These are phyloP conservation scores for Antheraea mylitta DNA, from an alignment of 1,140 invertebrate genomes.

Conservation along the genomic window DNA sequence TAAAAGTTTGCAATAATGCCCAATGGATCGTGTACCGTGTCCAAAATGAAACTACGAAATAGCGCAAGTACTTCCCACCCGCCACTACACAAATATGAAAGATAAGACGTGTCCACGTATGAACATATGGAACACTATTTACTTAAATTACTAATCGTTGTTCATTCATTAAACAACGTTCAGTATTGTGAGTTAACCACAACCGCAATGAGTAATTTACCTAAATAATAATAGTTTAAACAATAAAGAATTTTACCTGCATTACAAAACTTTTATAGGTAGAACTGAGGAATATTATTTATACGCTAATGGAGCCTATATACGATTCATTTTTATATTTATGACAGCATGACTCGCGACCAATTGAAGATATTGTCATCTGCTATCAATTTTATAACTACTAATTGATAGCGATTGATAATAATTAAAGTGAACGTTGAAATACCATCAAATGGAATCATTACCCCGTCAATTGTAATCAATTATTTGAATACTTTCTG, in stretches of 20 bases:
- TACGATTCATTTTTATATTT: not conserved
- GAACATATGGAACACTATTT: conserved; percentile 9
- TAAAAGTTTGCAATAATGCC: conserved; percentile 59
- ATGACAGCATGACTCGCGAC: not conserved
- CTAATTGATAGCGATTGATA: not conserved
- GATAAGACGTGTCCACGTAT: conserved; percentile 4
- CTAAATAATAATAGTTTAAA: not conserved
- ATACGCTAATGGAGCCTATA: not conserved
- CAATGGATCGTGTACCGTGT: not conserved
- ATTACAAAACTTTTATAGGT: too few species aligned
- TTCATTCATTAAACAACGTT: not conserved
- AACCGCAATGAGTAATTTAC: not conserved
- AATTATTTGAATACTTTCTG: too few species aligned
- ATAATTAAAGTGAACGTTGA: not conserved
- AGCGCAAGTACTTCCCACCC: conserved; percentile 11
- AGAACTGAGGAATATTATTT: not conserved
- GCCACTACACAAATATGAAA: not conserved
- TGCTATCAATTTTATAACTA: not conserved
- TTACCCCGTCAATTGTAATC: too few species aligned
- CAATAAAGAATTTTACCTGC: too few species aligned
- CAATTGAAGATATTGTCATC: not conserved
- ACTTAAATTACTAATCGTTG: not conserved
- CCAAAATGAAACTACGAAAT: conserved; percentile 13
- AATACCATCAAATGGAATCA: too few species aligned
- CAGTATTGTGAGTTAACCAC: not conserved